These are phyloP conservation scores for Habroteleia sp. DNA, from an alignment of 2,888 invertebrate genomes.

Conservation along the genomic window DNA sequence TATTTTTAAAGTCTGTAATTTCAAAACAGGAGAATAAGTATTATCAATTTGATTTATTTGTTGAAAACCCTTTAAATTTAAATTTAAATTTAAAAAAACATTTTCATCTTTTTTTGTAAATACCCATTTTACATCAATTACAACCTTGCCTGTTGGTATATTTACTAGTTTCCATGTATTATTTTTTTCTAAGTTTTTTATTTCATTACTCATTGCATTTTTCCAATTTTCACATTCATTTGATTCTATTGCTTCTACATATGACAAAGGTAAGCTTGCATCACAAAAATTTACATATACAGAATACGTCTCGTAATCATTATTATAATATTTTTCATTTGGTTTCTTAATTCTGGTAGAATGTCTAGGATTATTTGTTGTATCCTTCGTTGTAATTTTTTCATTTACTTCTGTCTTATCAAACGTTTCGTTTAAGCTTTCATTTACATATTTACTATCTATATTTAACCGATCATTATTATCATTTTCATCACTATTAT, in stretches of 20 bases:
- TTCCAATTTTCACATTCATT: constrained; percentile 42
- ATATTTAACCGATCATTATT: not conserved
- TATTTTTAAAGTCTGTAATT: not conserved
- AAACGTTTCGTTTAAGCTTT: not conserved
- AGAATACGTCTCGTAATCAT: not conserved
- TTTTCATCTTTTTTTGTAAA: constrained; percentile 41
- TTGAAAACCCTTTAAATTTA: constrained; percentile 48
- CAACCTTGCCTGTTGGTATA: constrained; percentile 37
- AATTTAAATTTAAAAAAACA: too few relatives aligned
- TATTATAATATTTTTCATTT: not conserved
- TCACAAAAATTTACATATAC: not conserved
- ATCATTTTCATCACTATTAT: constrained; percentile 8
- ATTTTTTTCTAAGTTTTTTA: constrained; percentile 50
- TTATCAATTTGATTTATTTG: constrained; percentile 33
- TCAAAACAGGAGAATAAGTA: constrained; percentile 1
- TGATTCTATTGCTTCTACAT: not conserved
- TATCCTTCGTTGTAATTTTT: not conserved
- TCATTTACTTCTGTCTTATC: not conserved
- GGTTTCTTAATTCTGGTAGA: not conserved
- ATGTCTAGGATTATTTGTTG: not conserved
- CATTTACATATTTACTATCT: not conserved
- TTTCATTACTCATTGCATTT: constrained; percentile 57
- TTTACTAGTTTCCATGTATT: constrained; percentile 56
- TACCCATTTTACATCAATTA: constrained; percentile 59
- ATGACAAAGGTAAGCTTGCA: constrained; percentile 23